Percentiles rank a stretch among this genome's conserved stretches.
Conservation (phyloP, 92 coral and sea anemone genomes). For the Phenganax marumi region DNA sequence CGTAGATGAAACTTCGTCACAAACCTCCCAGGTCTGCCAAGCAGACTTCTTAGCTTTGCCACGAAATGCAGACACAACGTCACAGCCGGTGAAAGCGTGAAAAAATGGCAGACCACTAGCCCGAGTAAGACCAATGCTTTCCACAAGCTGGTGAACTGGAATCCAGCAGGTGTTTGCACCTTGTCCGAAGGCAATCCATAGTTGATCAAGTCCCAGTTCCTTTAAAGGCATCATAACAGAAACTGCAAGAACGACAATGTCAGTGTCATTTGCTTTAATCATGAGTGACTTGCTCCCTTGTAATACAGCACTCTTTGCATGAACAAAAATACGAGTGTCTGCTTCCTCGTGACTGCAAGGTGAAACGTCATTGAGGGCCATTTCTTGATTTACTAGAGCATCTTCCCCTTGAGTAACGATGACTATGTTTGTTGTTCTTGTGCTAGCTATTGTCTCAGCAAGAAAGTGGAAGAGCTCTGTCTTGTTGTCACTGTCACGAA, state of each 20-base stretch:
- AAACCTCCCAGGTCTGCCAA: conserved; percentile 51
- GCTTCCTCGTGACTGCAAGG: conserved; percentile 54
- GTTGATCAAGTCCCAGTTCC: conserved; percentile 22
- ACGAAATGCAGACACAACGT: conserved; percentile 45
- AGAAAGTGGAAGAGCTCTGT: conserved; percentile 55
- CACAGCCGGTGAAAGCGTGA: conserved; percentile 59
- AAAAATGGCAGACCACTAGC: conserved; percentile 42
- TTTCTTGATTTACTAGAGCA: not conserved
- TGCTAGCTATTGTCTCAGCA: conserved; percentile 48
- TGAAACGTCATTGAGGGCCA: not conserved
- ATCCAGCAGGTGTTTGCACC: conserved; percentile 37
- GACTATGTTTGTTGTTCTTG: conserved; percentile 12
- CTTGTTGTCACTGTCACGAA: conserved; percentile 45
- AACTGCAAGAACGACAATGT: conserved; percentile 46
- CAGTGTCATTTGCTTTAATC: conserved; percentile 51
- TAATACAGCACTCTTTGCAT: conserved; percentile 8
- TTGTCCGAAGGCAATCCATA: conserved; percentile 55
- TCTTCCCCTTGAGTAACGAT: conserved; percentile 46
- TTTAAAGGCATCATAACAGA: conserved; percentile 23
- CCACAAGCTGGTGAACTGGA: conserved; percentile 37
- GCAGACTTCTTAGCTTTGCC: conserved; percentile 56
- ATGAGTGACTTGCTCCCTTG: conserved; percentile 14
- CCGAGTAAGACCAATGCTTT: conserved; percentile 22
- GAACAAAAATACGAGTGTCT: conserved; percentile 43
- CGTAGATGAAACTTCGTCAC: conserved; percentile 32